Percentiles rank a stretch among this genome's conserved stretches.
phyloP scores from a whole-genome alignment of 2,113 vertebrate species.

The Sigmodon hispidus region DNA sequence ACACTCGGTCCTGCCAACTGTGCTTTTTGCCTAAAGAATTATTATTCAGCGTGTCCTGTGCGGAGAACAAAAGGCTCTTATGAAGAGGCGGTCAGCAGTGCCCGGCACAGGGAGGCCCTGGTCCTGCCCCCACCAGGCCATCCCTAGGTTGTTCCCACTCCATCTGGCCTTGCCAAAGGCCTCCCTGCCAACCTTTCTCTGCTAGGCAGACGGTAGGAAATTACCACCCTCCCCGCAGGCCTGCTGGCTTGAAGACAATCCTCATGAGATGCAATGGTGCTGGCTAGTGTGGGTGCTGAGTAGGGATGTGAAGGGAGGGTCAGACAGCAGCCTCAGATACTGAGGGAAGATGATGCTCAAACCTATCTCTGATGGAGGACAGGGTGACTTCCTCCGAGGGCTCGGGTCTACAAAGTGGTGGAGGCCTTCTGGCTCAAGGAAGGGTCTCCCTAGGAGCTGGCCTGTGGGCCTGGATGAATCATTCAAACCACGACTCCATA shows the following conservation, averaged over 20 bases:
- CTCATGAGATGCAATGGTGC: neutral
- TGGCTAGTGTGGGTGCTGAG: neutral
- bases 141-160: neutral
- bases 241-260: neutral
- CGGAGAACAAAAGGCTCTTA: conserved; percentile 84
- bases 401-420: neutral
- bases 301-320: neutral
- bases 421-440: neutral
- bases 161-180: neutral
- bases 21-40: conserved; percentile 98
- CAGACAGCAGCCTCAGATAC: neutral
- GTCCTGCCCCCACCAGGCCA: conserved; percentile 65
- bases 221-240: neutral
- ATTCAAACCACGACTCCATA: neutral
- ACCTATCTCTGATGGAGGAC: neutral
- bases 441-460: conserved; percentile 49
- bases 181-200: neutral
- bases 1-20: conserved; percentile 99
- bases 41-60: conserved; percentile 98
- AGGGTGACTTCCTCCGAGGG: neutral
- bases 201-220: neutral
- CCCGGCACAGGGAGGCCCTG: conserved; percentile 75
- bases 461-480: conserved; percentile 39
- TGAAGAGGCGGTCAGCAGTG: conserved; percentile 78
- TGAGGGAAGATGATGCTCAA: neutral